Conservation (phyloP, 2,888 invertebrate species). For the Polia nebulosa region DNA sequence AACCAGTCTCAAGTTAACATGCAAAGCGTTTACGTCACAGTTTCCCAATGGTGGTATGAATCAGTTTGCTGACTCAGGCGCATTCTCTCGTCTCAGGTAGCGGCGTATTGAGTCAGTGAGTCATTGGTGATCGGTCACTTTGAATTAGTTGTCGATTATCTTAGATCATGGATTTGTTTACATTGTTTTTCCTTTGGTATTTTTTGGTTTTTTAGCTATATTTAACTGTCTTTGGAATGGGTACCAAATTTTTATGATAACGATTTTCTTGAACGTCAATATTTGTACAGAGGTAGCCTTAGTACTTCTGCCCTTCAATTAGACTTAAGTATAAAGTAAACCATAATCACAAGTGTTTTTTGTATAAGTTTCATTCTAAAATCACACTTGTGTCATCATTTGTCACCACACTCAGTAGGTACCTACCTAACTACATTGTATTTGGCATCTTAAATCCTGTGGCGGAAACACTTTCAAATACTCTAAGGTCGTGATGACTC, state of each 20-base stretch:
- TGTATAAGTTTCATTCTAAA: too few relatives aligned
- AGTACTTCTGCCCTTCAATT: too few relatives aligned
- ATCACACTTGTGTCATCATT: neutral
- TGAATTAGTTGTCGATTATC: conserved; percentile 22
- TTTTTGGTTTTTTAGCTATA: neutral
- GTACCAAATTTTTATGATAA: too few relatives aligned
- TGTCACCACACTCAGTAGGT: neutral
- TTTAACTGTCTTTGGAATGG: neutral
- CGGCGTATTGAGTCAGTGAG: conserved; percentile 44
- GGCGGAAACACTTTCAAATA: conserved; percentile 45
- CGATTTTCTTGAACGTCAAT: too few relatives aligned
- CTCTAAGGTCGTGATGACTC: conserved; percentile 50
- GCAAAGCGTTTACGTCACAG: conserved; percentile 46
- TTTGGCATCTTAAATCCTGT: conserved; percentile 1
- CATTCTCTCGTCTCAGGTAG: conserved; percentile 71
- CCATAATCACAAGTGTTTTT: too few relatives aligned
- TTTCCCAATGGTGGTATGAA: conserved; percentile 54
- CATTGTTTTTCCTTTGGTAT: conserved; percentile 1
- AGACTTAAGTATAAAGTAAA: too few relatives aligned
- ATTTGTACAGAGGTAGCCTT: too few relatives aligned
- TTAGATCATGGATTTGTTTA: conserved; percentile 13
- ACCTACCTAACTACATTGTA: too few relatives aligned
- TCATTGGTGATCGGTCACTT: conserved; percentile 43
- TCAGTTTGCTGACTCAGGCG: conserved; percentile 71
- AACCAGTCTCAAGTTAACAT: conserved; percentile 41